A percentile compares a stretch with the other conserved stretches of the same genome.
Conservation (phyloP, 2,113 vertebrate species). For the Podarcis cretensis region DNA sequence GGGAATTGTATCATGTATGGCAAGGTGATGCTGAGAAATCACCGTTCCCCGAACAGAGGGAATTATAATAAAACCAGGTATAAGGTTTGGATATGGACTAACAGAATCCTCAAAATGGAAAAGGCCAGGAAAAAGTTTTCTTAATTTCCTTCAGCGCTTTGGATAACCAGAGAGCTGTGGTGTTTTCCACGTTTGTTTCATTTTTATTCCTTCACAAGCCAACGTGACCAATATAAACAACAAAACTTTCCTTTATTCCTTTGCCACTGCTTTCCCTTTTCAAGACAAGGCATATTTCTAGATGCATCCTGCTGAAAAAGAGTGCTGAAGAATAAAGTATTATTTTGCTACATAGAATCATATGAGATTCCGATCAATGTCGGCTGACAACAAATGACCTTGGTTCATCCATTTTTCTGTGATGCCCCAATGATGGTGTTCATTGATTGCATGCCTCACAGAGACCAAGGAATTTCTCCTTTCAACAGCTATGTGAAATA, state of each 20-base stretch:
- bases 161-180: not conserved
- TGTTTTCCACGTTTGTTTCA: not conserved
- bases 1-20: not conserved
- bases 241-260: not conserved
- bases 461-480: not conserved
- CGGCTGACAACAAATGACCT: not conserved
- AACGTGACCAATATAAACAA: not conserved
- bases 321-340: not conserved
- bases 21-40: not conserved
- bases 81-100: not conserved
- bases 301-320: not conserved
- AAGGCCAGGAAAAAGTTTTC: not conserved
- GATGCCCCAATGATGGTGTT: not conserved
- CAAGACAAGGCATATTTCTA: not conserved
- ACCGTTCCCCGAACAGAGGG: not conserved
- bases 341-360: slow-evolving; percentile 4
- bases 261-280: not conserved
- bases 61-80: not conserved
- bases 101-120: not conserved
- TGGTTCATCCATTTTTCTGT: not conserved
- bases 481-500: not conserved
- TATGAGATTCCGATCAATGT: not conserved
- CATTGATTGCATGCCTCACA: not conserved
- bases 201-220: not conserved
- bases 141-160: not conserved